A percentile compares a stretch with the other conserved stretches of the same genome.
These are phyloP conservation scores for Cephus sareptanus DNA, from an alignment of 2,888 invertebrate genomes.

Conservation along the genomic window DNA sequence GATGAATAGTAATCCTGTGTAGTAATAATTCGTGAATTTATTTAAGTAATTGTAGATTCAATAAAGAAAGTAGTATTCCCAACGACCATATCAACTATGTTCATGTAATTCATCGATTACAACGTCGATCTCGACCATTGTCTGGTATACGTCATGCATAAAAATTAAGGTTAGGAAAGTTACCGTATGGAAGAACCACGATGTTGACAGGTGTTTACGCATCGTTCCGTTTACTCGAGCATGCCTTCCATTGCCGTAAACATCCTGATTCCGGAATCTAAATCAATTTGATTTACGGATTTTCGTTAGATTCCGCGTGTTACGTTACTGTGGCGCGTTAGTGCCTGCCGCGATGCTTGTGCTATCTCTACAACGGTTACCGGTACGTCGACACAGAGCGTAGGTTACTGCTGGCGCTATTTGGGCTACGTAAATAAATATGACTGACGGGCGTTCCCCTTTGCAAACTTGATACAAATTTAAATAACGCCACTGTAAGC, in stretches of 20 bases:
- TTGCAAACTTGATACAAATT: background rate
- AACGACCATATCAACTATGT: background rate
- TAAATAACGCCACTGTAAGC: background rate
- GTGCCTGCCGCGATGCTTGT: no score
- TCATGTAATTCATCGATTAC: background rate
- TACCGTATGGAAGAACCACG: background rate
- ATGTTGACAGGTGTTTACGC: background rate
- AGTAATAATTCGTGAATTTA: background rate
- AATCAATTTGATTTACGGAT: conserved; percentile 21
- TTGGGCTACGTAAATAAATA: background rate
- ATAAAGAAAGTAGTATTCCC: background rate
- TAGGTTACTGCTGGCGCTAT: background rate
- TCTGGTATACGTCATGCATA: background rate
- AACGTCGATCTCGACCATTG: background rate
- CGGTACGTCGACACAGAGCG: background rate
- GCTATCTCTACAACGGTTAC: background rate
- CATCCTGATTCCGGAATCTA: conserved; percentile 16
- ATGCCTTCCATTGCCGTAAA: conserved; percentile 2
- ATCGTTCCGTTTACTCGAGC: background rate
- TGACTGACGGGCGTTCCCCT: background rate
- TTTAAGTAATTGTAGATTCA: background rate
- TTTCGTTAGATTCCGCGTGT: background rate
- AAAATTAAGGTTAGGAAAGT: background rate
- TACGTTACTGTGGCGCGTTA: background rate
- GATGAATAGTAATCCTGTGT: background rate